These are phyloP conservation scores for Ophthalmolycus amberensis DNA, from an alignment of 2,113 vertebrate species.

Conservation along the genomic window DNA sequence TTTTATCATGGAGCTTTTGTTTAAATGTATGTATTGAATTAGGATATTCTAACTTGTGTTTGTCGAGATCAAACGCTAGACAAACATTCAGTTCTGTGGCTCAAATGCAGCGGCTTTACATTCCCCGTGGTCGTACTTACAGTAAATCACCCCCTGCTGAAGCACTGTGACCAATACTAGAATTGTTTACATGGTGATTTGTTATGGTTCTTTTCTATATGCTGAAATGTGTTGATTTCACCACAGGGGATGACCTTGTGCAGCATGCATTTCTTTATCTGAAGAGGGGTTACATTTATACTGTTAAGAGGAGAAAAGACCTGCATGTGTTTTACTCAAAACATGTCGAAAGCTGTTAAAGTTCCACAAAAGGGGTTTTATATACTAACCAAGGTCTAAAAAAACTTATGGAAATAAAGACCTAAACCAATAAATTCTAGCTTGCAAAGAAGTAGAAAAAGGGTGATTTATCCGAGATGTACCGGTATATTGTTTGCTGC, in stretches of 20 bases:
- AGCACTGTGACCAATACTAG: constrained; percentile 57
- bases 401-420: neutral
- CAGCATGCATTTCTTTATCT: constrained; percentile 18
- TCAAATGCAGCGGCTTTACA: constrained; percentile 43
- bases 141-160: constrained; percentile 35
- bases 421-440: neutral
- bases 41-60: neutral
- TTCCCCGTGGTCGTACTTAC: constrained; percentile 35
- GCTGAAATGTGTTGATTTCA: constrained; percentile 50
- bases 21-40: neutral
- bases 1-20: constrained; percentile 9
- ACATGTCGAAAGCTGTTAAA: constrained; percentile 5
- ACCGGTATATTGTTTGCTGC: neutral
- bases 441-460: neutral
- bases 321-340: constrained; percentile 25
- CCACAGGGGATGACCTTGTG: constrained; percentile 54
- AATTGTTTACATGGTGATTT: constrained; percentile 72
- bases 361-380: neutral
- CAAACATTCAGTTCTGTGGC: constrained; percentile 1
- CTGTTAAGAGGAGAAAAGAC: constrained; percentile 2
- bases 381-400: constrained; percentile 25
- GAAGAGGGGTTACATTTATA: constrained; percentile 33
- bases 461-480: neutral
- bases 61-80: neutral
- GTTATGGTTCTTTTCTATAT: constrained; percentile 57